Base-by-base conservation (phyloP, 2,113 vertebrate genomes). In the Bucco capensis region DNA sequence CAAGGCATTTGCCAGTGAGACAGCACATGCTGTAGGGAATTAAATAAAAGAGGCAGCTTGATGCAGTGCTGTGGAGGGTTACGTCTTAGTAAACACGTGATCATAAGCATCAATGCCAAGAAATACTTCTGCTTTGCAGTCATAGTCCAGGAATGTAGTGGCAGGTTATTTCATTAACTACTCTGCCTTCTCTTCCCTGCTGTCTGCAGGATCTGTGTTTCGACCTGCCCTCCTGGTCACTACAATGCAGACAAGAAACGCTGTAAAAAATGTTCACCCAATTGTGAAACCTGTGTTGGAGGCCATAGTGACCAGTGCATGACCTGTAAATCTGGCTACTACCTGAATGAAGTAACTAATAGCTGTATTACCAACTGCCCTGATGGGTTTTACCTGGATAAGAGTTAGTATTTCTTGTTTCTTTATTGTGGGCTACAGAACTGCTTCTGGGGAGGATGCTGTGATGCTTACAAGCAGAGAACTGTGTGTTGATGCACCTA, bases 191-290 rank as follows among this genome's bases (percentile, higher is more conserved):
- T 94, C 65, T 94, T 25, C 83, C 37, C 88, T 86, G 65, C 88
- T 58, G 74, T 80, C 95, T 62, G 58, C 96, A 99, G 99, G 96
- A 99, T 98, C 96, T 99, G 99, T 93, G 99, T 99, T 95, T 98
- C 98, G 0, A 99, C 98, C 96, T 99, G 99, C 92, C 99, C 99
- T 38, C 95, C 98, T 60, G 98, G 99, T 77, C 99, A 99, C 97
- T 99, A 98, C 97, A 98, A 98, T 8, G 99, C 99, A 31, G 99
- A 99, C 89, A 98, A 98, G 96, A 99, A 99, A 91, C 98, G 99
- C 40, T 99, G 99, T 97, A 98, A 99, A 94, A 99, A 99, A 96
- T 99, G 99, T 89, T 98, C 98, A 28, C 97, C 98, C 27, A 97
- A 98, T 90, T 99, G 98, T 62, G 99, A 99, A 93, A 98, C 98